A percentile compares a stretch with the other conserved stretches of the same genome.
Conservation (phyloP, 30 jellyfish, hydroid and myxozoan genomes). For the Nemopilema nomurai region DNA sequence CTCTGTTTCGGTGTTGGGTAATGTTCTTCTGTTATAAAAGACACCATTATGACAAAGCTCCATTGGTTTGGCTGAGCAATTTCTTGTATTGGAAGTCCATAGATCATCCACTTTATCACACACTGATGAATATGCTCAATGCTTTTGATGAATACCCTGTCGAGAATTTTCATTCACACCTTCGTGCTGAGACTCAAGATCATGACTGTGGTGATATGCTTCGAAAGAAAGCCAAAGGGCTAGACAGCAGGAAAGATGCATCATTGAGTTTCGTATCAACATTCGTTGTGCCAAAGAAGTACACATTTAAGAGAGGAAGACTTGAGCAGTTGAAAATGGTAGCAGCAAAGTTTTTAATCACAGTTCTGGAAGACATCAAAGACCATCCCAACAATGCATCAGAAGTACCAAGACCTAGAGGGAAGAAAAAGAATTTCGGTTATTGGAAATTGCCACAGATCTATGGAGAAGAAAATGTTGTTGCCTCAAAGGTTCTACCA, state of each 20-base stretch:
- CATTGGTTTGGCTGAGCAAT: constrained; percentile 46
- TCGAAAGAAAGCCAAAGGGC: neutral
- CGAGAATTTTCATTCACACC: constrained; percentile 19
- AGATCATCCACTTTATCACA: constrained; percentile 23
- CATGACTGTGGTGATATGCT: constrained; percentile 19
- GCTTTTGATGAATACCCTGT: constrained; percentile 41
- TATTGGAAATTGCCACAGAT: constrained; percentile 14
- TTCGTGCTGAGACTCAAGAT: neutral
- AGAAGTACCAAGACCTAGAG: too few relatives aligned
- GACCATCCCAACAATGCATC: too few relatives aligned
- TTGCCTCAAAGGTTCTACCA: neutral
- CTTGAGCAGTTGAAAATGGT: neutral
- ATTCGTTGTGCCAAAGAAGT: constrained; percentile 3
- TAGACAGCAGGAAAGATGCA: neutral
- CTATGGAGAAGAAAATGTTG: constrained; percentile 24
- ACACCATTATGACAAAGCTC: constrained; percentile 38
- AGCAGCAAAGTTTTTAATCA: too few relatives aligned
- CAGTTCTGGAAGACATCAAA: too few relatives aligned
- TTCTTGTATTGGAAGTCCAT: constrained; percentile 27
- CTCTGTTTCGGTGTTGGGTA: constrained; percentile 26
- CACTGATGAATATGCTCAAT: constrained; percentile 22
- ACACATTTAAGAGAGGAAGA: constrained; percentile 1
- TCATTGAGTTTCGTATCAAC: neutral
- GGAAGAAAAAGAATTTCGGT: neutral
- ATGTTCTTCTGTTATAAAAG: constrained; percentile 25